Conservation (phyloP, 2,797 vertebrate species). For the Mareca strepera region DNA sequence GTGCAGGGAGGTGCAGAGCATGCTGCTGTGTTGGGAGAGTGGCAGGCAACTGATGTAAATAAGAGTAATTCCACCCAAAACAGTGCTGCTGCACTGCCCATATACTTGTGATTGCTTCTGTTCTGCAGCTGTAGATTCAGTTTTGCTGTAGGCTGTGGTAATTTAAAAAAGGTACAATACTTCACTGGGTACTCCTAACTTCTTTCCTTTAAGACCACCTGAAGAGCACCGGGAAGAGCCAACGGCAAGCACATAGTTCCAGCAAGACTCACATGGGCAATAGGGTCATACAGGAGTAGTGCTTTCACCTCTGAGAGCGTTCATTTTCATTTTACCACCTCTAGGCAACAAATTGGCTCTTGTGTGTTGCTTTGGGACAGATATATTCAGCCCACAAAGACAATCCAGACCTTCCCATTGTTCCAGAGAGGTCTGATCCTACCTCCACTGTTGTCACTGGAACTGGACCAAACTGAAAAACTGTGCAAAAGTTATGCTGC, state of each 20-base stretch:
- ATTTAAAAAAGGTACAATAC: not conserved
- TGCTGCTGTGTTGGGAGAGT: not conserved
- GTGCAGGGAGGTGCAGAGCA: not conserved
- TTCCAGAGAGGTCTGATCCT: not conserved
- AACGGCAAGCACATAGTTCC: not conserved
- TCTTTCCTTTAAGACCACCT: not conserved
- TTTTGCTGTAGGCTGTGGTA: not conserved
- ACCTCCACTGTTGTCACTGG: not conserved
- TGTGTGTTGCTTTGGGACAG: no score
- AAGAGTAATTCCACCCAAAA: not conserved
- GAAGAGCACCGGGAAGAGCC: not conserved
- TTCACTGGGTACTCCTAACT: not conserved
- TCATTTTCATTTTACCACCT: not conserved
- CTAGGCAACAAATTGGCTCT: not conserved
- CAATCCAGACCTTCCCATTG: not conserved
- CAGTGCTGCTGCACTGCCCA: not conserved
- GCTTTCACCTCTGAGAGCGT: not conserved
- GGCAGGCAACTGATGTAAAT: not conserved
- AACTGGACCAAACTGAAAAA: not conserved
- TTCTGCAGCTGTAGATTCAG: not conserved
- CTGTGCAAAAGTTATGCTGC: not conserved
- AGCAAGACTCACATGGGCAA: not conserved
- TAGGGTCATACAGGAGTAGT: not conserved
- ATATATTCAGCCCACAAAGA: not conserved
- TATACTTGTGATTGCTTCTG: not conserved